phyloP scores from a whole-genome alignment of 2,888 invertebrate species.

The Lydus trimaculatus region DNA sequence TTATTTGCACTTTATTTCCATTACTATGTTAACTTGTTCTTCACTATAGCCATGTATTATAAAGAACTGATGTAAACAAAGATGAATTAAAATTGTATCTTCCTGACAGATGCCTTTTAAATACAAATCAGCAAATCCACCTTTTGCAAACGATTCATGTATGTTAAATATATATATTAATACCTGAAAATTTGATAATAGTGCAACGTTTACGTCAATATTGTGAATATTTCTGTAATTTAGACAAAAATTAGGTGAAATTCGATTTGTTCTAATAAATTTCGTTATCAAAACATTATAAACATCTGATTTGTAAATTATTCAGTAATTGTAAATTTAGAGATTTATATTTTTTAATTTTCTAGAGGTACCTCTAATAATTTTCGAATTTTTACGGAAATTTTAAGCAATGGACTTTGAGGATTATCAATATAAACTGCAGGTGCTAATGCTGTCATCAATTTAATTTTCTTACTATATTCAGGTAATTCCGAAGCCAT shows the following conservation, averaged over 20 bases:
- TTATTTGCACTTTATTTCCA: too few relatives aligned
- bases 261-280: too few relatives aligned
- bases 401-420: background rate
- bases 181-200: background rate
- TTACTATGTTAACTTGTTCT: background rate
- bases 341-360: too few relatives aligned
- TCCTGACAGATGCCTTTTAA: background rate
- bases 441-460: constrained; percentile 69
- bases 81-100: background rate
- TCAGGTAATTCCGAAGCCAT: constrained; percentile 70
- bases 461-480: constrained; percentile 70
- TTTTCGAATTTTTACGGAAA: background rate
- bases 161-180: background rate
- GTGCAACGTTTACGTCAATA: background rate
- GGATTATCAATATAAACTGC: constrained; percentile 61
- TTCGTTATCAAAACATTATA: too few relatives aligned
- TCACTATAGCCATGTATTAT: background rate
- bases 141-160: background rate
- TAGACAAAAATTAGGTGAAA: background rate
- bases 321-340: too few relatives aligned
- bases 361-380: background rate
- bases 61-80: background rate
- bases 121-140: background rate
- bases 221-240: too few relatives aligned
- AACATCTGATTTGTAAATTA: too few relatives aligned